These are phyloP conservation scores for Neolamprologus sp. DNA, from an alignment of 2,113 vertebrate species.

Conservation along the genomic window DNA sequence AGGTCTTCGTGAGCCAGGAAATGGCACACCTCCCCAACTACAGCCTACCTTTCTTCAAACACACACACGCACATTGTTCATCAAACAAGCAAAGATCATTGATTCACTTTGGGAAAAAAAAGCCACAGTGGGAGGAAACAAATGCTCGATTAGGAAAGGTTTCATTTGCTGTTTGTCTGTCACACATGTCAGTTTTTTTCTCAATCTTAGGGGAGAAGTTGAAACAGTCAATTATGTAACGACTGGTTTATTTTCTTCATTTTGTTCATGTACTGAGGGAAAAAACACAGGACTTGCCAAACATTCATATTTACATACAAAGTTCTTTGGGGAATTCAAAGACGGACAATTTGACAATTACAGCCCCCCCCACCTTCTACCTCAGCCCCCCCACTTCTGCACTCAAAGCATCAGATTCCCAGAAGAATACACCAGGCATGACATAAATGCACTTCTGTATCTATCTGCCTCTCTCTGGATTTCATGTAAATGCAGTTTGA, in stretches of 20 bases:
- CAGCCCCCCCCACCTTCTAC: not conserved
- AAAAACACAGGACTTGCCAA: not conserved
- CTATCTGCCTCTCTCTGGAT: conserved; percentile 12
- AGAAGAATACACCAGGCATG: conserved; percentile 23
- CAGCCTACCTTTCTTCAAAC: not conserved
- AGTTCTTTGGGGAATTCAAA: conserved; percentile 59
- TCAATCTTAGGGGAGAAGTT: not conserved
- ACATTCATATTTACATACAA: conserved; percentile 59
- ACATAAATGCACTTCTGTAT: conserved; percentile 37
- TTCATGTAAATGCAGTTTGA: conserved; percentile 52
- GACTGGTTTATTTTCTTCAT: not conserved
- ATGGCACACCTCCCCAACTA: conserved; percentile 37
- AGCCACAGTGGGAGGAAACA: not conserved
- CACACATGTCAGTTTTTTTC: not conserved
- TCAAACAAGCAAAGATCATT: conserved; percentile 23
- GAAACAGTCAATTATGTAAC: not conserved
- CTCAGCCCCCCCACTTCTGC: not conserved
- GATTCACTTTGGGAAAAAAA: not conserved
- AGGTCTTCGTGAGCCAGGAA: conserved; percentile 61
- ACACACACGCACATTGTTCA: not conserved
- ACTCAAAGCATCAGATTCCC: conserved; percentile 38
- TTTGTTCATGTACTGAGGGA: conserved; percentile 9
- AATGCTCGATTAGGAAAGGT: not conserved
- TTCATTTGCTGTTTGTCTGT: not conserved
- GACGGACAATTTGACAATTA: conserved; percentile 60